Conservation (phyloP, 2,797 vertebrate species). For the Bothrops alternatus region DNA sequence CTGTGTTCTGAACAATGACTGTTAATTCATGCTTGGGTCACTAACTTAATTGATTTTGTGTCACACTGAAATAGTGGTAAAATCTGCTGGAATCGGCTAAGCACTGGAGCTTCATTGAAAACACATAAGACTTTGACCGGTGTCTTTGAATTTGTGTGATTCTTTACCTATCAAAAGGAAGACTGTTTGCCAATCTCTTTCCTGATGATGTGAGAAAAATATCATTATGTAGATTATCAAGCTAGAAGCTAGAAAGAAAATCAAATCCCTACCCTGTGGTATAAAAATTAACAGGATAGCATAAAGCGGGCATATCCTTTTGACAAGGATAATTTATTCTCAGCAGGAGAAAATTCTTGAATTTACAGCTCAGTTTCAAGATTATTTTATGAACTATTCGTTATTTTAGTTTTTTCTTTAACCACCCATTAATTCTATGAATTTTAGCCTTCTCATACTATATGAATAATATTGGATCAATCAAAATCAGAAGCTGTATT, state of each 20-base stretch:
- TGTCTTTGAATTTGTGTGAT: neutral
- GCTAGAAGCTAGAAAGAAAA: neutral
- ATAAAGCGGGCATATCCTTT: neutral
- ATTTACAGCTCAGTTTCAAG: neutral
- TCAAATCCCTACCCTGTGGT: neutral
- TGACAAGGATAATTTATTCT: neutral
- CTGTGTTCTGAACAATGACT: neutral
- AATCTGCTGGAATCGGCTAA: slow-evolving; percentile 16
- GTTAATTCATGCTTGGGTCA: neutral
- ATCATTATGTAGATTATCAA: neutral
- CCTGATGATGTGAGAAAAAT: neutral
- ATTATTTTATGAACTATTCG: neutral
- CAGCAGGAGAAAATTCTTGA: neutral
- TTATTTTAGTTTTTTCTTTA: neutral
- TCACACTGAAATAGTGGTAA: slow-evolving; percentile 5
- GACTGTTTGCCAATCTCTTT: neutral
- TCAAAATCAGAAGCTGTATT: neutral
- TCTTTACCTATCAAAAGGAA: neutral
- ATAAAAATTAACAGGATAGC: neutral
- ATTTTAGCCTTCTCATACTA: neutral
- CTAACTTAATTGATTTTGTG: slow-evolving; percentile 23
- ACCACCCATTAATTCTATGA: neutral
- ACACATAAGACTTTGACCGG: neutral
- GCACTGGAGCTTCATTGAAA: slow-evolving; percentile 26
- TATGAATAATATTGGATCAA: neutral